Percentiles rank a stretch among this genome's conserved stretches.
Evolutionary conservation across 2,113 vertebrate species (phyloP).

Genomic region (Osmerus mordax): DNA sequence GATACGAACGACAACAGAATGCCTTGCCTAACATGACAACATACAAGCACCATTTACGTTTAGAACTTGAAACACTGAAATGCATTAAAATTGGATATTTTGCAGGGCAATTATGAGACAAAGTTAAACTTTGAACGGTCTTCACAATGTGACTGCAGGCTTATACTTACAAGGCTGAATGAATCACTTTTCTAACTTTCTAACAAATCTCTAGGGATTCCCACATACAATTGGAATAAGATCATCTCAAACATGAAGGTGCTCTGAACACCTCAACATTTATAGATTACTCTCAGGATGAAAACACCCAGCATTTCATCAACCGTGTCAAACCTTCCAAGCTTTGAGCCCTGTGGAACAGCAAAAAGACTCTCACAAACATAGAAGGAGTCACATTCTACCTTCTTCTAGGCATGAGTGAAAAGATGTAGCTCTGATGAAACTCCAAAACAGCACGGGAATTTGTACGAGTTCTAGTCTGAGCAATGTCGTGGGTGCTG

Average conservation of each 20-base stretch:
- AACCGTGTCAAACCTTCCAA: constrained; percentile 27
- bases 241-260: neutral
- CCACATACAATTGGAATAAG: neutral
- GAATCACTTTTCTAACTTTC: neutral
- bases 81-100: too few species aligned
- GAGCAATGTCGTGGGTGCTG: neutral
- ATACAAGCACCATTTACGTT: too few species aligned
- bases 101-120: too few species aligned
- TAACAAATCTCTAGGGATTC: too few species aligned
- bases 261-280: constrained; percentile 15
- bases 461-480: neutral
- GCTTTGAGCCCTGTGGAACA: constrained; percentile 15
- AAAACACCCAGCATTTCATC: constrained; percentile 33
- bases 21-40: too few species aligned
- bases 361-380: neutral
- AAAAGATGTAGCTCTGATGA: constrained; percentile 25
- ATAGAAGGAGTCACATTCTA: constrained; percentile 5
- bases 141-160: too few species aligned
- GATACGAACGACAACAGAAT: too few species aligned
- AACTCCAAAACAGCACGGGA: constrained; percentile 12
- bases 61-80: too few species aligned
- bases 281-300: constrained; percentile 4
- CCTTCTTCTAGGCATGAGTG: constrained; percentile 30
- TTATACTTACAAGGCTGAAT: neutral
- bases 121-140: too few species aligned